These are phyloP conservation scores for Andricus grossulariae DNA, from an alignment of 1,140 invertebrate genomes.

Conservation along the genomic window DNA sequence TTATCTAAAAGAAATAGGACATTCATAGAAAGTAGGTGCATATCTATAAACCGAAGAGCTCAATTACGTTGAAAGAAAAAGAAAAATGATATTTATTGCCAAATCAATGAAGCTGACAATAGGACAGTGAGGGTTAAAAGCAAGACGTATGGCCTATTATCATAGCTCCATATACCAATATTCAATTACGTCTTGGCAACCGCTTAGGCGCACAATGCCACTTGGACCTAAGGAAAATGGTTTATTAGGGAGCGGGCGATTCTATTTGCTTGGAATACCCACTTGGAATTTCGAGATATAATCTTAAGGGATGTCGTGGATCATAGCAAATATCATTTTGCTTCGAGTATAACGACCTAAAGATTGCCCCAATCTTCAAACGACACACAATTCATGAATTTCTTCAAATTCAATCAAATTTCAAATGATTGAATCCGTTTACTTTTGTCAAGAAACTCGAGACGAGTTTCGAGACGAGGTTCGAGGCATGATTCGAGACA, in stretches of 20 bases:
- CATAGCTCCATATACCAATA: constrained; percentile 63
- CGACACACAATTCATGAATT: too few species aligned
- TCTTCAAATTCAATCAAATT: too few species aligned
- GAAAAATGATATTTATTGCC: too few species aligned
- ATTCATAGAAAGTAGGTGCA: too few species aligned
- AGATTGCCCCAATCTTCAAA: neutral
- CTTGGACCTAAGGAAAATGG: constrained; percentile 53
- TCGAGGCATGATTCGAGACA: too few species aligned
- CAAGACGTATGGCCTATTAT: constrained; percentile 54
- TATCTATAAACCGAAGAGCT: too few species aligned
- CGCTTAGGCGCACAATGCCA: constrained; percentile 44
- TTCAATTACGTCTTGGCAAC: constrained; percentile 61
- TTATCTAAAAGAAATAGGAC: constrained; percentile 36
- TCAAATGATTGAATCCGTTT: too few species aligned
- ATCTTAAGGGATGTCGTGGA: constrained; percentile 43
- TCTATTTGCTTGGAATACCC: constrained; percentile 47
- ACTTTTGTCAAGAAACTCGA: too few species aligned
- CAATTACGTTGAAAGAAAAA: too few species aligned
- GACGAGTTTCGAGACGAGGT: too few species aligned
- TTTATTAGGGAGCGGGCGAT: constrained; percentile 55
- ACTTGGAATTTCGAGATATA: constrained; percentile 45
- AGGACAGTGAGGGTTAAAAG: constrained; percentile 54
- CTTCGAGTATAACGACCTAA: constrained; percentile 1
- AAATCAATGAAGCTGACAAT: constrained; percentile 35
- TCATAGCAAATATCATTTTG: constrained; percentile 28